These are phyloP conservation scores for Hemicrepidius hirtus DNA, from an alignment of 2,888 invertebrate genomes.

Conservation along the genomic window DNA sequence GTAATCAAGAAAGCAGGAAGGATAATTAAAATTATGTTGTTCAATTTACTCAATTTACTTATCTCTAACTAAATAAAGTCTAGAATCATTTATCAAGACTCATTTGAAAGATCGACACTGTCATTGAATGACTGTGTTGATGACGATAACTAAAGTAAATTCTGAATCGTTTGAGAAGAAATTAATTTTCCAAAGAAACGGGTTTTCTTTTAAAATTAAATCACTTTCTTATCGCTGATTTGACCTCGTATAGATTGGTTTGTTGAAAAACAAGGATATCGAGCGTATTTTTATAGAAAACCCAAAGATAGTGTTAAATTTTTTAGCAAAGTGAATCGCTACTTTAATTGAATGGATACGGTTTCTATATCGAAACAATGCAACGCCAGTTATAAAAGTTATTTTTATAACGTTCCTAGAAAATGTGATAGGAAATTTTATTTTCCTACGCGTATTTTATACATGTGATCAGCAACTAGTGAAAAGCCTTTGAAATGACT, in stretches of 20 bases:
- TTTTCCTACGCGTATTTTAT: not conserved
- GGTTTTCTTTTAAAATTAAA: no score
- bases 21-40: no score
- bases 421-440: constrained; percentile 9
- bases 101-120: constrained; percentile 28
- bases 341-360: not conserved
- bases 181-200: no score
- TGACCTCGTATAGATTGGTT: no score
- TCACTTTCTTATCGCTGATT: no score
- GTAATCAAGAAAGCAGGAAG: no score
- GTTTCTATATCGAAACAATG: constrained; percentile 11
- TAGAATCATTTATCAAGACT: constrained; percentile 27
- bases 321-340: not conserved
- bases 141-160: not conserved
- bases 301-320: no score
- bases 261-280: no score
- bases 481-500: not conserved
- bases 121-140: constrained; percentile 2
- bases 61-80: constrained; percentile 22
- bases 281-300: no score
- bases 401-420: constrained; percentile 9
- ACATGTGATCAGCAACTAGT: not conserved
- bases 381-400: not conserved
- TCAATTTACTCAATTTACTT: not conserved
- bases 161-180: no score